Evolutionary conservation across 2,797 vertebrate species (phyloP), one percentile per base, ranked within the genome.

Genomic region (Poeciliopsis turneri): DNA sequence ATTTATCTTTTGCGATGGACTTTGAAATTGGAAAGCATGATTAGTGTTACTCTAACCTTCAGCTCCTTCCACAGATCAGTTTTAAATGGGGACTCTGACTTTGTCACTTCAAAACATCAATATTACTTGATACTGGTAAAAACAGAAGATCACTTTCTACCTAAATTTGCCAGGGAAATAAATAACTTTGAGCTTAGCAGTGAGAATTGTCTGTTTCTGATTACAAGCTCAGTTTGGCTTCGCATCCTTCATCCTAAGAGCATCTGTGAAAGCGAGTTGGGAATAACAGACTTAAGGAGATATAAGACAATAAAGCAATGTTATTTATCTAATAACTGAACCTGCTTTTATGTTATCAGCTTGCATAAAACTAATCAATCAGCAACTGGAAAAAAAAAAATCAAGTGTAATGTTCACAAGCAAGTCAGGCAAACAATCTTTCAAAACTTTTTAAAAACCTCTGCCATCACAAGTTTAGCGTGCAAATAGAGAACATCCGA

Each of bases 311-410:
- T 16, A n/a, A 20, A 33, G 33, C 9, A 87, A 85, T 84, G 55
- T 70, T 80, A 79, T 77, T 11, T 55, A 46, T 84, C 79, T 70
- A 78, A 76, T 81, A 78, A 75, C 81, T 82, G 87, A 78, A 86
- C 90, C 77, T 61, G 83, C 82, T 93, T 82, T 82, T 18, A 64
- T 61, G 87, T 89, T 91, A 94, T 94, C 89, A 71, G 84, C 75
- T 18, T 79, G 79, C 72, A 43, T 45, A 74, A 70, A 77, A 53
- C 77, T 78, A 77, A 92, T 93, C 82, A 82, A 88, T 91, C 80
- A 81, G 72, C 78, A 70, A 83, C 45, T 81, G 85, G 74, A 9
- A 11, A 28, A 82, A 80, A 30, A 11, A 83, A 87, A 81, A 68
- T 78, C 41, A 25, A 59, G 68, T 61, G 59, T 47, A 73, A 61